Evolutionary conservation across 1,140 invertebrate genomes (phyloP), one percentile per base, ranked within the genome.

Genomic region (Agrypnia vestita): DNA sequence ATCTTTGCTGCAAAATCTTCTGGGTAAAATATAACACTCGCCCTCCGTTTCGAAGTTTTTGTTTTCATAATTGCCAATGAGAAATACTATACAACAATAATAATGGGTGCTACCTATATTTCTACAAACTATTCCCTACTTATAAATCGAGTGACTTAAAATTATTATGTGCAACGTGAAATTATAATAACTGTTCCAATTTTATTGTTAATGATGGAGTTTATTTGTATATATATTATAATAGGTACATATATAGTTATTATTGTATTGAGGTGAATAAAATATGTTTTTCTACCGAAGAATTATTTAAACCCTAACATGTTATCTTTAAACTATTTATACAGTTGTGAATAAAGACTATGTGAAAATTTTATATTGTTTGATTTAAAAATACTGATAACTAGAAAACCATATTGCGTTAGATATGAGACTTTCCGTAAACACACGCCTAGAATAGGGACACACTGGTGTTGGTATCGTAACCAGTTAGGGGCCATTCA

Each of bases 341-440:
- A 76, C 74, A 76, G 56, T 64, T 76, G 74, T 62, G 74, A 76
- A 64, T 64, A 76, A 74, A 73, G 46, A 74, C 25, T 71, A 71
- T 49, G 67, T 71, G 67, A 71, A 71, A 71, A 71, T 35, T 25
- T 25, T 62, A 11, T 21, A 6, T 21, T 25, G 19, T 7, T 62
- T 62, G 19, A 25, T 10, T 19, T 19, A 1, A 56, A 17, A 3
- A 8, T n/a, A 53, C 12, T n/a, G 12, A n/a, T 53, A 15, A n/a
- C 51, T n/a, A 12, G 3, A n/a, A 53, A n/a, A 15, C 51, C 12
- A 53, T 13, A 53, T 13, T 53, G 12, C 17, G 51, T 53, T 13
- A 53, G 51, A 4, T n/a, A 53, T 11, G 51, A 53, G 12, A 4
- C 51, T 53, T n/a, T n/a, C n/a, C n/a, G n/a, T n/a, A n/a, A n/a